Evolutionary conservation across 2,888 invertebrate species (phyloP).

Genomic region (Helleia helle): DNA sequence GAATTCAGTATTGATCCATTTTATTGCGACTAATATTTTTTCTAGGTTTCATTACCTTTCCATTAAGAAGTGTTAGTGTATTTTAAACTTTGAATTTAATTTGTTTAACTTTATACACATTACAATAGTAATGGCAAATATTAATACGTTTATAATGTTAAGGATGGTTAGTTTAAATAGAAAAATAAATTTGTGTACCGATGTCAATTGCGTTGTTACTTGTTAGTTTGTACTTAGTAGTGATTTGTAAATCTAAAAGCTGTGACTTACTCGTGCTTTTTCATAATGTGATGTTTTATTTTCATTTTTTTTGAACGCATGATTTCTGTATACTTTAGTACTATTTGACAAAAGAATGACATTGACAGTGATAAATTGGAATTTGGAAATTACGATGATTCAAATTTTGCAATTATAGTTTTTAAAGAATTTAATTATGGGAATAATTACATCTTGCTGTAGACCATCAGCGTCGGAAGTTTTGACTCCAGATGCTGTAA

Average conservation of each 20-base stretch:
- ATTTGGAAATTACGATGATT: conserved; percentile 17
- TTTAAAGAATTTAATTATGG: conserved; percentile 38
- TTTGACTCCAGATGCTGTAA: conserved; percentile 74
- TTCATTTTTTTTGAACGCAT: conserved; percentile 14
- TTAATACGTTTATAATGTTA: conserved; percentile 39
- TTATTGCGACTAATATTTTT: no score
- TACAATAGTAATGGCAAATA: conserved; percentile 51
- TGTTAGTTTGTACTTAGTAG: no score
- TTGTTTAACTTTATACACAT: background rate
- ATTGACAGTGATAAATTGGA: conserved; percentile 6
- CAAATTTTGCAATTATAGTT: background rate
- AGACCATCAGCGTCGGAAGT: conserved; percentile 70
- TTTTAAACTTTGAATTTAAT: background rate
- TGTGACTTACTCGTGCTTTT: no score
- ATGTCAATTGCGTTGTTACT: background rate
- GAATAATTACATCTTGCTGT: conserved; percentile 69
- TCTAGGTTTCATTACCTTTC: no score
- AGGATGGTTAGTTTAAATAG: conserved; percentile 42
- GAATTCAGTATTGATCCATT: no score
- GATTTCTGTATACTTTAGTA: conserved; percentile 11
- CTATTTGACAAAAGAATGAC: conserved; percentile 14
- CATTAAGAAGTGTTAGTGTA: background rate
- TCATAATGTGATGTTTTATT: no score
- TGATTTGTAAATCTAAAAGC: no score
- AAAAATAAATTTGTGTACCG: conserved; percentile 17